A percentile compares a stretch with the other conserved stretches of the same genome.
Conservation (phyloP, 2,888 invertebrate species). For the Drosophila demipolita region DNA sequence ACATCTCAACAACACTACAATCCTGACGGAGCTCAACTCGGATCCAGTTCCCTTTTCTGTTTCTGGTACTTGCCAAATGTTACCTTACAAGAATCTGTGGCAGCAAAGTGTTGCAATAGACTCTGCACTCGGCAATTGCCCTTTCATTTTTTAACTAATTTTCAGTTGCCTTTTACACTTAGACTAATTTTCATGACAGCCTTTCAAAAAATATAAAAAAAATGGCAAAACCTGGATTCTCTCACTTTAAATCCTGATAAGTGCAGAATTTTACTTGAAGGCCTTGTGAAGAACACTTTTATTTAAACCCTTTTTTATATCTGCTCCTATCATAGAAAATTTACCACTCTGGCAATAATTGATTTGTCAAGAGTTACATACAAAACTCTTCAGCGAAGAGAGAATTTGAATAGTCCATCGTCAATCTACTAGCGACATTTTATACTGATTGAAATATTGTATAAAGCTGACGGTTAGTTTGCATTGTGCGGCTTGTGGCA, state of each 20-base stretch:
- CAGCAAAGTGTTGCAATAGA: conserved; percentile 19
- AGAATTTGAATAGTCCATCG: conserved; percentile 10
- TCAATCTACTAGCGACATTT: conserved; percentile 7
- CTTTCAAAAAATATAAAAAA: conserved; percentile 22
- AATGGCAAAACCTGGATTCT: conserved; percentile 9
- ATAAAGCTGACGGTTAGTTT: conserved; percentile 27
- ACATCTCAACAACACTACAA: conserved; percentile 1
- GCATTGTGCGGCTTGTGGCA: conserved; percentile 19
- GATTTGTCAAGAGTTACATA: not conserved
- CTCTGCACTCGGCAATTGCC: not conserved
- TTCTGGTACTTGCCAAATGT: conserved; percentile 23
- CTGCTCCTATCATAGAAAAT: not conserved
- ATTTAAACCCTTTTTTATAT: not conserved
- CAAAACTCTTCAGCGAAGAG: not conserved
- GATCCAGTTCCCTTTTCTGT: conserved; percentile 5
- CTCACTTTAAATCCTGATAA: not conserved
- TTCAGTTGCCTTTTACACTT: conserved; percentile 20
- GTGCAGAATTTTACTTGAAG: no score
- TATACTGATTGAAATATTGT: conserved; percentile 32
- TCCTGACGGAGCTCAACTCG: conserved; percentile 1
- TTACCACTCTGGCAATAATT: not conserved
- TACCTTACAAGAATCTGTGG: conserved; percentile 39
- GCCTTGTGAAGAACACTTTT: not conserved
- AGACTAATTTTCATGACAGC: conserved; percentile 21
- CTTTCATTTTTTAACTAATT: conserved; percentile 20